Percentiles rank a stretch among this genome's conserved stretches.
These are phyloP conservation scores for Anableps anableps DNA, from an alignment of 2,797 vertebrate species.

Conservation along the genomic window DNA sequence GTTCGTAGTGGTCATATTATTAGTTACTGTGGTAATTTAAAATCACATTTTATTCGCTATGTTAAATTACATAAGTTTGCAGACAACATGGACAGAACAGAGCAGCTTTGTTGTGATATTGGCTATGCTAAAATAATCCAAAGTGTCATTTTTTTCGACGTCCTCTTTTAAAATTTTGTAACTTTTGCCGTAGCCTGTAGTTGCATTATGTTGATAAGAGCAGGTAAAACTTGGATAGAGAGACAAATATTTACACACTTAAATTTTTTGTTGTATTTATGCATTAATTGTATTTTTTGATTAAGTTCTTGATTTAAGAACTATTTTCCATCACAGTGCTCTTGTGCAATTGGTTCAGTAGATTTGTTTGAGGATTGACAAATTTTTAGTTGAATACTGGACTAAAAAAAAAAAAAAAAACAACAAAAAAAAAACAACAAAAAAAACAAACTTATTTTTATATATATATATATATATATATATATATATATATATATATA, in stretches of 20 bases:
- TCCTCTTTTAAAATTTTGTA: neutral
- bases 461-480: too few relatives aligned
- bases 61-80: neutral
- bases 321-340: neutral
- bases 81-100: neutral
- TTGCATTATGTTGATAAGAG: neutral
- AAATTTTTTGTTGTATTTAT: neutral
- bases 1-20: neutral
- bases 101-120: neutral
- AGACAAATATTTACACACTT: too few relatives aligned
- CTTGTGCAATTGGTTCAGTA: neutral
- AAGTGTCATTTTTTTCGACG: neutral
- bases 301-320: neutral
- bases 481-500: too few relatives aligned
- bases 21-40: neutral
- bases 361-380: neutral
- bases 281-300: neutral
- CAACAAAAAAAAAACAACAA: conserved; percentile 29
- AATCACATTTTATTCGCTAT: neutral
- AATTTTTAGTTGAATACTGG: neutral
- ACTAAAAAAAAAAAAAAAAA: neutral
- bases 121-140: neutral
- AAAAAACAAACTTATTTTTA: too few relatives aligned
- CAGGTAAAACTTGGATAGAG: neutral
- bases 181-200: neutral